Evolutionary conservation across 1,140 invertebrate genomes (phyloP), one percentile per base, ranked within the genome.

Genomic region (Scaptodrosophila lebanonensis): DNA sequence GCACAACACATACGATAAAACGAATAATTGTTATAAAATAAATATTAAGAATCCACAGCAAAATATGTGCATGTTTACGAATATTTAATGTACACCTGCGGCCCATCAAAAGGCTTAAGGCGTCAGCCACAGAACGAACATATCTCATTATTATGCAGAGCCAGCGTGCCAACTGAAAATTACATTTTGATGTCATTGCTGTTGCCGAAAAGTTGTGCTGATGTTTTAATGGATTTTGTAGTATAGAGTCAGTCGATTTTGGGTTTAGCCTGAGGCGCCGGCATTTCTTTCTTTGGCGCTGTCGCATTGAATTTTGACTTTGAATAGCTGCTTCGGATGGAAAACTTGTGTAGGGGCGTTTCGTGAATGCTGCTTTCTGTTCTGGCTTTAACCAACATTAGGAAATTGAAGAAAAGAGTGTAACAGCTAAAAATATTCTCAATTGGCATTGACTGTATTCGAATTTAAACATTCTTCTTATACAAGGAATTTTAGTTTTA

Each of bases 201-300:
- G 36, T 44, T 65, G 65, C 69, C 70, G 66, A 62, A 63, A 61
- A 63, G 66, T 75, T 77, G 71, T 76, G 72, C 77, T 76, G 71
- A 77, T 76, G 66, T 76, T 76, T 76, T 76, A 76, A 76, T 76
- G 71, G 71, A 71, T 76, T 76, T 67, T 75, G 66, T 71, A 76
- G 77, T n/a, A n/a, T n/a, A n/a, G n/a, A n/a, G n/a, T 69, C 72
- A 77, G 71, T 43, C 53, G 56, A 62, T 58, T 64, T 76, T 51
- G 42, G 42, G 35, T 17, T 51, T 35, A 53, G 12, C 62, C 54
- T 49, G 3, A 40, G 62, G 57, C 57, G 25, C 8, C 57, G 54
- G 44, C 44, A 44, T 54, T 25, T 8, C 22, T 25, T 25, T 25
- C 22, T 25, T 25, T 25, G 22, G 3, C 22, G 48, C 43, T 60